Percentiles rank a stretch among this genome's conserved stretches.
phyloP scores from a whole-genome alignment of 2,113 vertebrate genomes.

The Rissa tridactyla region DNA sequence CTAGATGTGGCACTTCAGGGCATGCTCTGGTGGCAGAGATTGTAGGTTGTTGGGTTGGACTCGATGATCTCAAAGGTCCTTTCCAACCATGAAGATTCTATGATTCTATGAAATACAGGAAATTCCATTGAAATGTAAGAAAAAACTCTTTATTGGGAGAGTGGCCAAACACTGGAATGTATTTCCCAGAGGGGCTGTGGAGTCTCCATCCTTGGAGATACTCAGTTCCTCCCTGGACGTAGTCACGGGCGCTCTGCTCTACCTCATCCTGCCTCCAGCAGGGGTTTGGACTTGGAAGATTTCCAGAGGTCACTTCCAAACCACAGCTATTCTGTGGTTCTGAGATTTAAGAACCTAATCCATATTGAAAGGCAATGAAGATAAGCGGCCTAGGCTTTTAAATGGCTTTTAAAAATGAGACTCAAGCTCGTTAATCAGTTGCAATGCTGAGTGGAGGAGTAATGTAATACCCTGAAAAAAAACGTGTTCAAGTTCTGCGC shows the following conservation, averaged over 20 bases:
- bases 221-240: rapidly evolving
- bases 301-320: neutral
- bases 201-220: neutral
- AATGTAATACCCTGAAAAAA: neutral
- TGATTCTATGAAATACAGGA: neutral
- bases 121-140: neutral
- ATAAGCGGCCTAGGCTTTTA: neutral
- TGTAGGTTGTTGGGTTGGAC: too few relatives aligned
- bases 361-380: neutral
- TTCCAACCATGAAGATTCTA: too few relatives aligned
- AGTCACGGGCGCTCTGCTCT: neutral
- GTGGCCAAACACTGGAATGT: rapidly evolving
- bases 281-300: neutral
- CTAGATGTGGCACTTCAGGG: too few relatives aligned
- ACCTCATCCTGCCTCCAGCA: neutral
- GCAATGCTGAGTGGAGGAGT: neutral
- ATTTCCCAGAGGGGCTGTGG: neutral
- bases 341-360: neutral
- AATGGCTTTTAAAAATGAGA: neutral
- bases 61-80: too few relatives aligned
- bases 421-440: neutral
- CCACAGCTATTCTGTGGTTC: neutral
- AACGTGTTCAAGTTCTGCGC: rapidly evolving
- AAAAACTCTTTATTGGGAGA: neutral
- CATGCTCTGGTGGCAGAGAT: too few relatives aligned